phyloP scores from a whole-genome alignment of 1,140 invertebrate genomes.

The Bemisia tabaci region DNA sequence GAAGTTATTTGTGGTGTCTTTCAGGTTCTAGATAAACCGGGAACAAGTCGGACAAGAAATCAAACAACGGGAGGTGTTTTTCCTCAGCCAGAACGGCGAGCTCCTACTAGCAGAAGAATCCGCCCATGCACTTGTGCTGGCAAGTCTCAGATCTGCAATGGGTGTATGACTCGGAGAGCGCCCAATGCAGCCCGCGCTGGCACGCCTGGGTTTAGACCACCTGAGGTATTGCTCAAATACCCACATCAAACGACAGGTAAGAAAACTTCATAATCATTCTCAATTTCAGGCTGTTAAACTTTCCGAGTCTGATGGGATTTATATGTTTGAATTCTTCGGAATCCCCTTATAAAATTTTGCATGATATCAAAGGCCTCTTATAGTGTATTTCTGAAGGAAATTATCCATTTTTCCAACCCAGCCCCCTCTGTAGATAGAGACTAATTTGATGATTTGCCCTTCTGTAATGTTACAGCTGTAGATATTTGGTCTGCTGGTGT shows the following conservation, averaged over 20 bases:
- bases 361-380: too few relatives aligned
- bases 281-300: not conserved
- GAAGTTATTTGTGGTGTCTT: too few relatives aligned
- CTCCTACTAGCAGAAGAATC: conserved; percentile 1
- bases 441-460: too few relatives aligned
- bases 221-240: conserved; percentile 71
- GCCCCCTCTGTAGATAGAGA: too few relatives aligned
- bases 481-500: conserved; percentile 84
- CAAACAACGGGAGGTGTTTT: not conserved
- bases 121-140: conserved; percentile 45
- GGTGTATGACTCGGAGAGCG: conserved; percentile 41
- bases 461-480: conserved; percentile 56
- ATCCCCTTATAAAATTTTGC: too few relatives aligned
- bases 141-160: conserved; percentile 43
- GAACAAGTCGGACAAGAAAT: not conserved
- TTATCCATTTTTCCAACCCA: too few relatives aligned
- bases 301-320: too few relatives aligned
- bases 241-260: conserved; percentile 56
- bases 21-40: not conserved
- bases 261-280: not conserved
- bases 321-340: too few relatives aligned
- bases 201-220: conserved; percentile 79
- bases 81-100: conserved; percentile 8
- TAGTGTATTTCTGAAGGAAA: too few relatives aligned
- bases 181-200: conserved; percentile 61